Conservation (phyloP, 2,113 vertebrate genomes). For the Lonchura striata region DNA sequence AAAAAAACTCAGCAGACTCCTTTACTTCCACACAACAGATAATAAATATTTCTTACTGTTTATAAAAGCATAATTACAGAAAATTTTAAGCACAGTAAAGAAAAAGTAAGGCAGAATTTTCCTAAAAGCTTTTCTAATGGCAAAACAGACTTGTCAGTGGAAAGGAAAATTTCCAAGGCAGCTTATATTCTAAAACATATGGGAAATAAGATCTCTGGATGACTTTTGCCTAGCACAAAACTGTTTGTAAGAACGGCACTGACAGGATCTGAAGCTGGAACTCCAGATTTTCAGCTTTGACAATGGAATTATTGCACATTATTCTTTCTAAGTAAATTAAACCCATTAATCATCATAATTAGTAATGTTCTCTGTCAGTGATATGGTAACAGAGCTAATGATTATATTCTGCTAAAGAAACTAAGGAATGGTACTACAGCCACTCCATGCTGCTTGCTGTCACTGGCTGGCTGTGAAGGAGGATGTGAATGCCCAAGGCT, state of each 20-base stretch:
- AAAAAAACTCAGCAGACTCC: not conserved
- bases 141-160: not conserved
- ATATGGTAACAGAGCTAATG: slow-evolving; percentile 33
- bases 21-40: not conserved
- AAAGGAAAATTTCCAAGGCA: not conserved
- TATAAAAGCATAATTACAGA: not conserved
- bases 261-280: slow-evolving; percentile 12
- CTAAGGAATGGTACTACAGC: not conserved
- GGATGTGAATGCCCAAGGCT: not conserved
- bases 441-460: not conserved
- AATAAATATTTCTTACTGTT: not conserved
- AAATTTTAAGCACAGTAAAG: not conserved
- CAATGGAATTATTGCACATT: slow-evolving; percentile 37
- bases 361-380: slow-evolving; percentile 44
- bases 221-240: slow-evolving; percentile 9
- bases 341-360: slow-evolving; percentile 71
- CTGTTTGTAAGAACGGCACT: not conserved
- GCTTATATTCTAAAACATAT: not conserved
- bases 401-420: slow-evolving; percentile 23
- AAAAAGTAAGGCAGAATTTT: not conserved
- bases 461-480: not conserved
- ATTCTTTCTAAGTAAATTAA: slow-evolving; percentile 70
- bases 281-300: slow-evolving; percentile 44
- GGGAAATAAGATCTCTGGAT: slow-evolving; percentile 11
- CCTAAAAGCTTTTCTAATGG: not conserved